Evolutionary conservation across 2,888 invertebrate genomes (phyloP), one percentile per base, ranked within the genome.

Genomic region (Epinotia nisella): DNA sequence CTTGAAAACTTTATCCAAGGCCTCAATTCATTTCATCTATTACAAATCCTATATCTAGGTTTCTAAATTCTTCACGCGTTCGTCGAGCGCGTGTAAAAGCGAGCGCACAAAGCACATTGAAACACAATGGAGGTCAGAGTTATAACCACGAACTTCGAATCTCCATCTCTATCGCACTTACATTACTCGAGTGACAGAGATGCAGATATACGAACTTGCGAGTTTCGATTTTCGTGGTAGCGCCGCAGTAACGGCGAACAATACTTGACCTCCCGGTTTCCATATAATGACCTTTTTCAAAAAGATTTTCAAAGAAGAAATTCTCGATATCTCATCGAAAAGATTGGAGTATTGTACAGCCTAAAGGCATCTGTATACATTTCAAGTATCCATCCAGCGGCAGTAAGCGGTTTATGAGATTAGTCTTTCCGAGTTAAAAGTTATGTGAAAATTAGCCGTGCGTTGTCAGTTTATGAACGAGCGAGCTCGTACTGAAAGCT

Each of bases 401-500:
- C 55, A 13, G 24, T 5, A 21, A 56, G 1, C 15, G 21, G 11
- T 21, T 21, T 24, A 13, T 5, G 13, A 15, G 5, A 11, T 15
- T 29, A 58, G 58, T 58, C n/a, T 58, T 29, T n/a, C 7, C 58
- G n/a, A 29, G 29, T 58, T 9, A 29, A 58, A 21, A 53, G 19
- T 53, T 55, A 11, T n/a, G 15, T 19, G 35, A 19, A 19, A 55
- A 65, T 65, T 39, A 53, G 35, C 53, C 35, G 19, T 45, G 41
- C 45, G 45, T 39, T n/a, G 39, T 39, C 53, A 53, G 65, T 53
- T 53, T 64, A 49, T 39, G 53, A 65, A 19, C 35, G 19, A 39
- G 53, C 39, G 65, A 55, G 53, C 29, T 53, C 11, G 29, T 53
- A 39, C 53, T 53, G 53, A 39, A 53, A 65, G 53, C 53, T 55